Percentiles rank a stretch among this genome's conserved stretches.
These are phyloP conservation scores for Drosophila leonis DNA, from an alignment of 2,888 invertebrate species.

Conservation along the genomic window DNA sequence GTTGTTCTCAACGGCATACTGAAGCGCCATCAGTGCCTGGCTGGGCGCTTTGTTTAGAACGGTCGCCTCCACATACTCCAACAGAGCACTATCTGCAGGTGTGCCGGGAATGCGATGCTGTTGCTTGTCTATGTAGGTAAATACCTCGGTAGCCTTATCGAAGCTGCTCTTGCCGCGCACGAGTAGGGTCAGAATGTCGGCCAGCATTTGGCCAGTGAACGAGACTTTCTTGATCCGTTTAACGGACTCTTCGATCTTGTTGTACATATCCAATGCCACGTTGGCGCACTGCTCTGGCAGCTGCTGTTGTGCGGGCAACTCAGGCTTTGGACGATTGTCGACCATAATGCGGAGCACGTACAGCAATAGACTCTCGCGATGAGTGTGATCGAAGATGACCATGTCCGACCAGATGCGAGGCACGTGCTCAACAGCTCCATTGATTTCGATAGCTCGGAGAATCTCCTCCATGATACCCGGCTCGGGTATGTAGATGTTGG, in stretches of 20 bases:
- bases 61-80: constrained; percentile 87
- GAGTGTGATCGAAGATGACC: constrained; percentile 89
- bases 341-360: constrained; percentile 88
- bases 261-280: constrained; percentile 88
- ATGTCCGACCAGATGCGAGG: constrained; percentile 94
- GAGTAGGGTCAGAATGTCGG: constrained; percentile 87
- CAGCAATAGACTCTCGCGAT: constrained; percentile 87
- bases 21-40: constrained; percentile 86
- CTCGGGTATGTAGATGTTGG: constrained; percentile 93
- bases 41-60: constrained; percentile 86
- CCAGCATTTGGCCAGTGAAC: constrained; percentile 88
- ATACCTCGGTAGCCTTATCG: constrained; percentile 86
- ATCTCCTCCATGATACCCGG: constrained; percentile 91
- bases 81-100: constrained; percentile 86
- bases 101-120: constrained; percentile 87
- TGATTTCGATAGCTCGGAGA: constrained; percentile 89
- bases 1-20: constrained; percentile 87
- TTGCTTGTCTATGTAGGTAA: constrained; percentile 86
- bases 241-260: constrained; percentile 86
- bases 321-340: constrained; percentile 83
- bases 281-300: constrained; percentile 86
- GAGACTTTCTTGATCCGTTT: constrained; percentile 71
- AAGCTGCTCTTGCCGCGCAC: constrained; percentile 86
- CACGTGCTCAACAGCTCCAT: constrained; percentile 89
- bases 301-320: constrained; percentile 52